Base-by-base conservation (phyloP, 2,113 vertebrate genomes). In the Arothron firmamentum region DNA sequence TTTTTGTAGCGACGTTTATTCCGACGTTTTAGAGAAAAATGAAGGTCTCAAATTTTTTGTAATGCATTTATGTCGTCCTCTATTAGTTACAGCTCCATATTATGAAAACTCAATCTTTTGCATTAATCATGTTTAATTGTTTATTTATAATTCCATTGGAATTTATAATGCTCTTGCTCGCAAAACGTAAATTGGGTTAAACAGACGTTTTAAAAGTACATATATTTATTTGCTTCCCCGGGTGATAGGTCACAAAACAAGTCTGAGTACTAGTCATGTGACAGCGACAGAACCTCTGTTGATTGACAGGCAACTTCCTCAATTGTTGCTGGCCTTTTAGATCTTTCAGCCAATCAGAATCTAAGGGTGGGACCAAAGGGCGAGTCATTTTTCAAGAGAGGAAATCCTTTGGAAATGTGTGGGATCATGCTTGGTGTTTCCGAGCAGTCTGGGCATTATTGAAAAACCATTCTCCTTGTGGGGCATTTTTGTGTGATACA, bases 181-280 rank as follows among this genome's bases (percentile, higher is more conserved):
- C 28, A 31, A 31, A 31, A 31, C 16, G 43, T 17, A 45, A 45
- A 45, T 13, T 47, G 45, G 34, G 11, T 47, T 7, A 17, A 28
- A 28, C 25, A 47, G 17, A 47, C 45, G 15, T 9, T 47, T 47
- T 8, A n/a, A 38, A 20, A 41, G 3, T 2, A 4, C 17, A 19
- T 34, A 59, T 2, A 1, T 17, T 11, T 7, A 19, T 75, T 38
- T 45, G 25, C 11, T 12, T 46, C 19, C 54, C 65, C 68, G 71
- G 83, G 80, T 80, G 78, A 84, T 72, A 81, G 83, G 80, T 82
- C 77, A 81, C 76, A 72, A 85, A 85, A 89, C 85, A 86, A 87
- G 80, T 81, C 74, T 63, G 83, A 65, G 75, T 54, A 74, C 83
- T 62, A 84, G 93, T 97, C 95, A 96, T 92, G 92, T 95, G 94